Evolutionary conservation across 2,888 invertebrate species (phyloP).

Genomic region (Sarcophaga carnaria): DNA sequence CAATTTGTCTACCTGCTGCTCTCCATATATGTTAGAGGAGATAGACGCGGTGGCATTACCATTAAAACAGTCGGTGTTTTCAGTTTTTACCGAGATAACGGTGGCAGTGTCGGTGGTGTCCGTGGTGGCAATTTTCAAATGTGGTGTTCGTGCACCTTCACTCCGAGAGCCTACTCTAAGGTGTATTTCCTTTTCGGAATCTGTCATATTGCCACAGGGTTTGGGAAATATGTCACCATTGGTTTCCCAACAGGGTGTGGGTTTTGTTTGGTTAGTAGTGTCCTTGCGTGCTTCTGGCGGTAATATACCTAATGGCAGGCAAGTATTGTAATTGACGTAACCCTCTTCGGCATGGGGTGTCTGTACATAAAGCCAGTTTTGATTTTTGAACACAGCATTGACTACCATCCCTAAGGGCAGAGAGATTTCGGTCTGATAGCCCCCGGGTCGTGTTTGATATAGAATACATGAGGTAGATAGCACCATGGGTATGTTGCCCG

Average conservation of each 20-base stretch:
- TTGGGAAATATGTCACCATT: slow-evolving; percentile 91
- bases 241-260: slow-evolving; percentile 90
- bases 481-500: slow-evolving; percentile 93
- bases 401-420: slow-evolving; percentile 92
- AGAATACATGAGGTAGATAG: slow-evolving; percentile 88
- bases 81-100: slow-evolving; percentile 73
- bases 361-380: slow-evolving; percentile 92
- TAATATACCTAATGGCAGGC: slow-evolving; percentile 89
- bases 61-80: slow-evolving; percentile 67
- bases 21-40: slow-evolving; percentile 83
- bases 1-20: slow-evolving; percentile 88
- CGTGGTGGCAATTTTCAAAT: slow-evolving; percentile 74
- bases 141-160: slow-evolving; percentile 85
- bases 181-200: slow-evolving; percentile 87
- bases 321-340: slow-evolving; percentile 89
- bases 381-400: slow-evolving; percentile 92
- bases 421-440: slow-evolving; percentile 86
- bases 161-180: slow-evolving; percentile 86
- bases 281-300: slow-evolving; percentile 82
- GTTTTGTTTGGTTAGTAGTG: slow-evolving; percentile 79
- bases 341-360: slow-evolving; percentile 93
- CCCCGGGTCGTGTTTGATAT: slow-evolving; percentile 88
- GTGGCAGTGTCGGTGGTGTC: slow-evolving; percentile 68
- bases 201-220: slow-evolving; percentile 91
- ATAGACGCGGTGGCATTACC: slow-evolving; percentile 63